These are phyloP conservation scores for Cheirogaleus medius DNA, from an alignment of 2,113 vertebrate species.

Conservation along the genomic window DNA sequence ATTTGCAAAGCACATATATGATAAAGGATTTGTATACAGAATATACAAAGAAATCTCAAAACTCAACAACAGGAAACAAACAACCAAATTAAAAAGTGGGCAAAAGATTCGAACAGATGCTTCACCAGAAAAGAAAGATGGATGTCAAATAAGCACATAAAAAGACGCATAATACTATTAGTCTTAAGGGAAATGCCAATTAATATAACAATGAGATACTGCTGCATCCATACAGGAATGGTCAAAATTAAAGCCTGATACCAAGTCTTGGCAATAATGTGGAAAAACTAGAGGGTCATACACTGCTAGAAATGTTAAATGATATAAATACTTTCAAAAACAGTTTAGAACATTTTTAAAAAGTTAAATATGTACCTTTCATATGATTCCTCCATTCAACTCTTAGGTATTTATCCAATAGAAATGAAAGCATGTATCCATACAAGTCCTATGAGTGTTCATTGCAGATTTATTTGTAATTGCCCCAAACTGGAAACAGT, in stretches of 20 bases:
- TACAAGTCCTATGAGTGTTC: background rate
- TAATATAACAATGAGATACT: background rate
- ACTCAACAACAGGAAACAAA: background rate
- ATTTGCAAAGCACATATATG: background rate
- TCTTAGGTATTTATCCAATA: background rate
- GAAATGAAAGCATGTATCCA: background rate
- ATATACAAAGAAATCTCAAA: background rate
- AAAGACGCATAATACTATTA: background rate
- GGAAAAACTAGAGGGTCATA: background rate
- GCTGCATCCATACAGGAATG: background rate
- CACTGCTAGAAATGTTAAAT: background rate
- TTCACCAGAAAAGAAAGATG: background rate
- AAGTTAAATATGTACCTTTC: background rate
- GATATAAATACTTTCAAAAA: background rate
- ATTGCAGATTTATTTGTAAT: background rate
- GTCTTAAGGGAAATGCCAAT: background rate
- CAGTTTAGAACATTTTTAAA: background rate
- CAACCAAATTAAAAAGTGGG: background rate
- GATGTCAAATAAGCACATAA: background rate
- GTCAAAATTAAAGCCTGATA: background rate
- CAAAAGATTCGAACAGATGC: background rate
- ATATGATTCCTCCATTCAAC: background rate
- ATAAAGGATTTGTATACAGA: background rate
- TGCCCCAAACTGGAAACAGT: background rate
- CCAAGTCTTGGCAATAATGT: background rate